Evolutionary conservation across 2,797 vertebrate genomes (phyloP).

Genomic region (Lagodon rhomboides): DNA sequence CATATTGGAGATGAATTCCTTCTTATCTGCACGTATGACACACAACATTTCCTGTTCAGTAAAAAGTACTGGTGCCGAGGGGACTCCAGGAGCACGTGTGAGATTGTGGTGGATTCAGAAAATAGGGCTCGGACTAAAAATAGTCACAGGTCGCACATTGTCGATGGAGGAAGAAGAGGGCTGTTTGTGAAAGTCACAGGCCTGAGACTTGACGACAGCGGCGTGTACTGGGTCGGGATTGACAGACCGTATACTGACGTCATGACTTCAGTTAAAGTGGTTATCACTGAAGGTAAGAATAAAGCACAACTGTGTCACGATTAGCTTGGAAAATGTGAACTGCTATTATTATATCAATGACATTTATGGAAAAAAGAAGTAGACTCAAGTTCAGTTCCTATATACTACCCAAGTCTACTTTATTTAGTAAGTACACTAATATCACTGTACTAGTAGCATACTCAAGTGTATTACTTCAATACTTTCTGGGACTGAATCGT

Average conservation of each 20-base stretch:
- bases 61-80: conserved; percentile 87
- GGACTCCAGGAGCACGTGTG: conserved; percentile 61
- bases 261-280: conserved; percentile 74
- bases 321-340: neutral
- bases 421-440: no score
- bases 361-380: neutral
- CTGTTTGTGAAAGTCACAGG: conserved; percentile 68
- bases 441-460: no score
- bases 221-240: conserved; percentile 84
- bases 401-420: no score
- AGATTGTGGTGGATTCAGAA: conserved; percentile 76
- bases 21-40: conserved; percentile 65
- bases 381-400: no score
- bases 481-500: no score
- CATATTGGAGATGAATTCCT: conserved; percentile 57
- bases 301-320: neutral
- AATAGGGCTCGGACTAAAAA: neutral
- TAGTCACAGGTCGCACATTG: conserved; percentile 45
- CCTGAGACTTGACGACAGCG: conserved; percentile 72
- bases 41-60: conserved; percentile 15
- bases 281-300: conserved; percentile 78
- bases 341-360: neutral
- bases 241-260: conserved; percentile 77
- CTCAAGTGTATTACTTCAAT: no score
- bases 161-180: conserved; percentile 32